Evolutionary conservation across 2,113 vertebrate genomes (phyloP), one percentile per base, ranked within the genome.

Genomic region (Atlantisia rogersi): DNA sequence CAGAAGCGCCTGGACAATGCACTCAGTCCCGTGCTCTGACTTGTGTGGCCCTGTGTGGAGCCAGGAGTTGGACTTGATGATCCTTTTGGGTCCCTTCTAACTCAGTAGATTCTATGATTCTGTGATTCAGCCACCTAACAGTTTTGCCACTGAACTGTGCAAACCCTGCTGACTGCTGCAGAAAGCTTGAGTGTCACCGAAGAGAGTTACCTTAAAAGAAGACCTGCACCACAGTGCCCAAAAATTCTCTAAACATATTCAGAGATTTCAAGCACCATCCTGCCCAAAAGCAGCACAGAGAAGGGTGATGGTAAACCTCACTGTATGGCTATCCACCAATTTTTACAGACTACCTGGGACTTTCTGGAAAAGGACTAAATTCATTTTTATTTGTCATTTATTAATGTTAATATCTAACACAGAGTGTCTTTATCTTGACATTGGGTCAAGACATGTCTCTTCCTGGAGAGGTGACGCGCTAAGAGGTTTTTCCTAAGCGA

Each of bases 311-410:
- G 39, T 13, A 81, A 82, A 59, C 26, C 11, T 90, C 26, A 6
- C 20, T 29, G 10, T 32, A 12, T 46, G 7, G n/a, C 2, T 50
- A 69, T n/a, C 19, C 5, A 1, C 10, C 39, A 35, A 1, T 11
- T 84, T 91, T 85, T 50, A 37, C 31, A 32, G 59, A 40, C 12
- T 44, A 75, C 22, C 37, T 63, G 59, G 8, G 62, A n/a, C 17
- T 4, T 22, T 35, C 46, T 74, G 31, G 15, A 50, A 90, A 85
- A 85, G 10, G 9, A 15, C n/a, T n/a, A 40, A 4, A 15, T 4
- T 85, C 8, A 22, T 35, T n/a, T 63, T 37, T 68, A 52, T 84
- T 71, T 68, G 26, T 12, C 31, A 71, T 79, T 63, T 53, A 63
- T 82, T 86, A 40, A 74, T 31, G 16, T 12, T 55, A 55, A 18